Evolutionary conservation across 2,113 vertebrate species (phyloP).

Genomic region (Myotis lucifugus): DNA sequence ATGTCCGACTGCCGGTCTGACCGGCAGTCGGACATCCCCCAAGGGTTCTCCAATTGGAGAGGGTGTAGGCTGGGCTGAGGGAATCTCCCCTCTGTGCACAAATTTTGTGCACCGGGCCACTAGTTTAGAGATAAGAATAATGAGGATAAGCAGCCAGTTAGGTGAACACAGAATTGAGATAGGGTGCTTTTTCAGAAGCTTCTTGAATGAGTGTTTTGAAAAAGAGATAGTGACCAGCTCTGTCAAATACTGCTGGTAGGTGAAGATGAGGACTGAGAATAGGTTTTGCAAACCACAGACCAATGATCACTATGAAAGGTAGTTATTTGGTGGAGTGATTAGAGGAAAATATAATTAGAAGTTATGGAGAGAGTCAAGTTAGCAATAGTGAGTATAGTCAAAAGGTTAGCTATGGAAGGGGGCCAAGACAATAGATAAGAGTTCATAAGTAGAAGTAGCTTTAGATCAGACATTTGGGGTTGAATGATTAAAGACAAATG

Average conservation of each 20-base stretch:
- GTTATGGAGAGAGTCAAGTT: background rate
- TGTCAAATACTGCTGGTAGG: background rate
- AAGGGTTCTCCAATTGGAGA: no score
- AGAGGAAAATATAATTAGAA: background rate
- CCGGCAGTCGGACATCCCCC: no score
- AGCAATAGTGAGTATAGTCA: background rate
- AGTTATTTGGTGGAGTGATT: background rate
- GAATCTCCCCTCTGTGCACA: no score
- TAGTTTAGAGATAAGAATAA: background rate
- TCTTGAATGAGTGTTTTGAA: background rate
- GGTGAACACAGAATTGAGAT: background rate
- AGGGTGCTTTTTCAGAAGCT: background rate
- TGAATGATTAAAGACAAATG: background rate
- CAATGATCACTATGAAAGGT: background rate
- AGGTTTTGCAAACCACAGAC: background rate
- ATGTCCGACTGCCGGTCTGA: no score
- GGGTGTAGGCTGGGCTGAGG: no score
- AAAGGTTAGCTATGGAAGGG: background rate
- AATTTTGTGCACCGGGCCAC: no score
- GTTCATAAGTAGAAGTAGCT: background rate
- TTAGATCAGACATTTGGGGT: background rate
- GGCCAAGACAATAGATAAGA: background rate
- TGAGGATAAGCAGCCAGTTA: background rate
- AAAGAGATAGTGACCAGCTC: background rate
- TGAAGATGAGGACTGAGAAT: background rate